Evolutionary conservation across 2,797 vertebrate species (phyloP).

Genomic region (Poecilia picta): DNA sequence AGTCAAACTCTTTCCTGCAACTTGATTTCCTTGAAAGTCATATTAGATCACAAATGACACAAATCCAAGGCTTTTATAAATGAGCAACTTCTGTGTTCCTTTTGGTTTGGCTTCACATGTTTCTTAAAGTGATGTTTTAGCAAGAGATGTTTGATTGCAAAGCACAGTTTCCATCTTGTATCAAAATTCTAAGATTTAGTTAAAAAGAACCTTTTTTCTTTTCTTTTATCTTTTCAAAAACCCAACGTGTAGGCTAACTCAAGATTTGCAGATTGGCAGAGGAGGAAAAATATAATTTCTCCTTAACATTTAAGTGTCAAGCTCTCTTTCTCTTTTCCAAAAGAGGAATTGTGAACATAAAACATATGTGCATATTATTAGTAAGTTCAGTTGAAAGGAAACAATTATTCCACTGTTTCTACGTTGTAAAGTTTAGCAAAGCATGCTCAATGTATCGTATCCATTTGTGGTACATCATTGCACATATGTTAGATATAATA

Average conservation of each 20-base stretch:
- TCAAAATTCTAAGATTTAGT: neutral
- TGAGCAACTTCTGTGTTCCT: neutral
- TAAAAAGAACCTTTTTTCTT: neutral
- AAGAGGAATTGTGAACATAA: neutral
- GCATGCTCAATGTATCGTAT: neutral
- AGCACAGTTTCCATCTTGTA: neutral
- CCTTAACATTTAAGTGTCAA: neutral
- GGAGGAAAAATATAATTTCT: neutral
- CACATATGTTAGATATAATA: neutral
- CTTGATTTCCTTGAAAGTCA: neutral
- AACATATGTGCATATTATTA: neutral
- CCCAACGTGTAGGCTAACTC: neutral
- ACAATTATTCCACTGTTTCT: neutral
- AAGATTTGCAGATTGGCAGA: neutral
- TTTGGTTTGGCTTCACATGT: neutral
- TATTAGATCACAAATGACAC: neutral
- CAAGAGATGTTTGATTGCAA: neutral
- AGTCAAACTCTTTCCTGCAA: neutral
- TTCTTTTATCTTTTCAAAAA: neutral
- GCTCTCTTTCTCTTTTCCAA: neutral
- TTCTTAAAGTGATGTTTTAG: neutral
- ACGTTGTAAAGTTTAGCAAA: neutral
- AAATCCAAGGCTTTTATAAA: neutral
- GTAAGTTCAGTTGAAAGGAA: neutral
- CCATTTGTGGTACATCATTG: neutral